Evolutionary conservation across 2,113 vertebrate genomes (phyloP), one percentile per base, ranked within the genome.

Genomic region (Arizona elegans): DNA sequence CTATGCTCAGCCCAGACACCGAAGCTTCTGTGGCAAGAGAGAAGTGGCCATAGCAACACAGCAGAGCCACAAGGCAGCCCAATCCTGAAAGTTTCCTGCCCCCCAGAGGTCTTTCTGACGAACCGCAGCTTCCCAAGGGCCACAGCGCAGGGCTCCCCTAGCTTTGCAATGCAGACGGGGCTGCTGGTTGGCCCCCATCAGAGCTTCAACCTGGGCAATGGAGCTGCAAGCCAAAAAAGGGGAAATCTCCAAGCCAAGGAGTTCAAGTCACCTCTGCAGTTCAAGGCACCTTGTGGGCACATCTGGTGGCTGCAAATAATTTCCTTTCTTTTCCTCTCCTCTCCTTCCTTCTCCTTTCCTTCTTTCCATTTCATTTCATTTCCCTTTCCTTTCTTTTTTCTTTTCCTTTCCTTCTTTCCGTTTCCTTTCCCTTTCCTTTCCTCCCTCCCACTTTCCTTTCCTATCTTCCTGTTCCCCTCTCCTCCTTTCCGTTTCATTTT

Each of bases 21-120:
- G 1, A 2, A 2, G 54, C 17, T 23, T n/a, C 10, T 3, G 0
- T 6, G 13, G 19, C 1, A 0, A 50, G 11, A 50, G 11, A 1
- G 0, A 87, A 56, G 93, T 96, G 8, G 90, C 90, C 95, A 94
- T 95, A 91, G 97, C 94, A 94, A 97, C 97, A 0, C 94, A 93
- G 97, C 96, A 2, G 50, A n/a, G 43, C 95, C 47, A 23, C 29
- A 5, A 26, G 29, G 13, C 43, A 87, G 55, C 2, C 7, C 0
- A 26, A 8, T 24, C 17, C 17, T 11, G 85, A 59, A 17, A 0
- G 13, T 5, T 58, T 2, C 91, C 56, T 88, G 92, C 92, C 62
- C 59, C 43, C 59, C 59, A n/a, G 70, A 90, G 92, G 92, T 3
- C 7, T 54, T 13, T 38, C 33, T 11, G 54, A 12, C 0, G 26